A percentile compares a stretch with the other conserved stretches of the same genome.
These are phyloP conservation scores for silkworm (Bombyx mori) DNA, from an alignment of 1,140 invertebrate species.

Conservation along the genomic window DNA sequence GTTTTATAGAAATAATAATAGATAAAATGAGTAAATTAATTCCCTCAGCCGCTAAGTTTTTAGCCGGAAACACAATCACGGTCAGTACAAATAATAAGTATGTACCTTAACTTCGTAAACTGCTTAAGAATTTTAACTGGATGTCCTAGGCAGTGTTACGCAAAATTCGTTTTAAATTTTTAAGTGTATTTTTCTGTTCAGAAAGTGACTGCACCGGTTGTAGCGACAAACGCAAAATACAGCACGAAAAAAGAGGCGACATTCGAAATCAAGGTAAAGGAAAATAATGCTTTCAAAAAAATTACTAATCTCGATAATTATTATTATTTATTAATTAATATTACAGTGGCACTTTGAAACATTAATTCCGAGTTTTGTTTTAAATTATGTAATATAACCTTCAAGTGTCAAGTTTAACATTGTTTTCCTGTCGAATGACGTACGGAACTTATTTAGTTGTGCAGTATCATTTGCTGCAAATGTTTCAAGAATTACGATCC, in stretches of 20 bases:
- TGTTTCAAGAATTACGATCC: too few species aligned
- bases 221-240: slow-evolving; percentile 72
- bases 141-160: not conserved
- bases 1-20: slow-evolving; percentile 40
- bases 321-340: not conserved
- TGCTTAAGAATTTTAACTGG: too few species aligned
- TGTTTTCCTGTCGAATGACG: slow-evolving; percentile 24
- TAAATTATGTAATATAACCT: slow-evolving; percentile 67
- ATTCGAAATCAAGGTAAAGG: slow-evolving; percentile 80
- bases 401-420: slow-evolving; percentile 51
- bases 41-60: slow-evolving; percentile 44
- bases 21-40: slow-evolving; percentile 58
- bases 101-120: not conserved
- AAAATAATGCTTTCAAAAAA: slow-evolving; percentile 4
- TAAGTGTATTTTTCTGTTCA: slow-evolving; percentile 21
- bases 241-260: slow-evolving; percentile 76
- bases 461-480: not conserved
- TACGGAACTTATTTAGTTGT: not conserved
- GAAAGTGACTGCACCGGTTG: slow-evolving; percentile 53
- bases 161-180: not conserved
- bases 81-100: slow-evolving; percentile 22
- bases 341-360: not conserved
- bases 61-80: slow-evolving; percentile 37
- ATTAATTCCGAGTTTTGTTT: slow-evolving; percentile 10
- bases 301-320: not conserved